Percentiles rank a stretch among this genome's conserved stretches.
Conservation (phyloP, 2,888 invertebrate genomes). For the Drosophila aldrichi region DNA sequence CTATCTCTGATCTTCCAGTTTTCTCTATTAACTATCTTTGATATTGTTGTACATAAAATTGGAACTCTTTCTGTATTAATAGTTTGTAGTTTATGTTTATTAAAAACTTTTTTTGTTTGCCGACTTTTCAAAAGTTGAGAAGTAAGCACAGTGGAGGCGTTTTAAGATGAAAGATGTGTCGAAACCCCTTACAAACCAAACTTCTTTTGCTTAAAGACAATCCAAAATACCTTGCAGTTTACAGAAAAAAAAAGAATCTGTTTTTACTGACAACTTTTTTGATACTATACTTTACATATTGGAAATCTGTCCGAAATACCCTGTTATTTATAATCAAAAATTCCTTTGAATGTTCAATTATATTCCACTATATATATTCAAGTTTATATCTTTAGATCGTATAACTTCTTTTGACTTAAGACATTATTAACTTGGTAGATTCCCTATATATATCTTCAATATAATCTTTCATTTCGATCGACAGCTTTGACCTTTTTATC, state of each 20-base stretch:
- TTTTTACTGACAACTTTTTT: too few relatives aligned
- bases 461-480: not conserved
- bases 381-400: too few relatives aligned
- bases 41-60: slow-evolving; percentile 6
- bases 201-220: too few relatives aligned
- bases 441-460: not conserved
- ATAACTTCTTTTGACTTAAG: too few relatives aligned
- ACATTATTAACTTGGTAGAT: not conserved
- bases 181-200: too few relatives aligned
- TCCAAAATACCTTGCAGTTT: too few relatives aligned
- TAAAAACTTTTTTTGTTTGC: not conserved
- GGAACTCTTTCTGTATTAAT: slow-evolving; percentile 3
- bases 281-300: not conserved
- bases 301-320: not conserved
- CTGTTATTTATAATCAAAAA: not conserved
- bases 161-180: not conserved
- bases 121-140: not conserved
- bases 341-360: not conserved
- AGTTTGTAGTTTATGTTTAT: slow-evolving; percentile 9
- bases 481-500: not conserved
- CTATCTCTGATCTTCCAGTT: not conserved
- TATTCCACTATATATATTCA: too few relatives aligned
- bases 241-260: too few relatives aligned
- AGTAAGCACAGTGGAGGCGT: not conserved
- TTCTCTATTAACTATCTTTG: not conserved